Base-by-base conservation (phyloP, 2,113 vertebrate species). In the Notothenia rossii region DNA sequence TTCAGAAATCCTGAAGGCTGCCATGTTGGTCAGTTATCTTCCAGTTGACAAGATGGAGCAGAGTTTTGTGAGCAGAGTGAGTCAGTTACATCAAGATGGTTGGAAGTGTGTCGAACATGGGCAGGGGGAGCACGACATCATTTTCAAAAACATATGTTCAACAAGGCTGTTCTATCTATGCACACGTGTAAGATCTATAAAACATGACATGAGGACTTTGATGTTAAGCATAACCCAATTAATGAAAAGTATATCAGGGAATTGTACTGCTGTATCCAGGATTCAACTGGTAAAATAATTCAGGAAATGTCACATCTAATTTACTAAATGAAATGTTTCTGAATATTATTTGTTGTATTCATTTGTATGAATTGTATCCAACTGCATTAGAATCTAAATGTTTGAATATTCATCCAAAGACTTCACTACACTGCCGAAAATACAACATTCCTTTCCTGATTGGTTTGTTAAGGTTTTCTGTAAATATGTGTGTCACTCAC, bases 51-150 rank as follows among this genome's bases (percentile, higher is more conserved):
- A 85, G 74, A 82, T 77, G 75, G 67, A 84, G 77, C 56, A 40
- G 53, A 64, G 72, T 74, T 85, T 81, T 49, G 50, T 79, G 64
- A 84, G 67, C 73, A 70, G 55, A 45, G 63, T 83, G 87, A 89
- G 75, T 85, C 79, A 77, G 66, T 71, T 49, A 86, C 49, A 68
- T 66, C 36, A 77, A 84, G 73, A 72, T 75, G 59, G 62, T 46
- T 61, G 74, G 69, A 54, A 77, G 3, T 40, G 36, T 40, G 36
- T 40, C 7, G 50, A 53, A 77, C 79, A 80, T 70, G 14, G 15
- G 29, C 40, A 45, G 59, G 59, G 53, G 20, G 48, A 65, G 46
- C 17, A 55, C 54, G 14, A 48, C 14, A 22, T 67, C 54, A 36
- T 49, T 13, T 25, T 29, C 18, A 70, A 1, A 20, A 55, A 56